These are phyloP conservation scores for Prionailurus viverrinus DNA, from an alignment of 2,113 vertebrate genomes.

Conservation along the genomic window DNA sequence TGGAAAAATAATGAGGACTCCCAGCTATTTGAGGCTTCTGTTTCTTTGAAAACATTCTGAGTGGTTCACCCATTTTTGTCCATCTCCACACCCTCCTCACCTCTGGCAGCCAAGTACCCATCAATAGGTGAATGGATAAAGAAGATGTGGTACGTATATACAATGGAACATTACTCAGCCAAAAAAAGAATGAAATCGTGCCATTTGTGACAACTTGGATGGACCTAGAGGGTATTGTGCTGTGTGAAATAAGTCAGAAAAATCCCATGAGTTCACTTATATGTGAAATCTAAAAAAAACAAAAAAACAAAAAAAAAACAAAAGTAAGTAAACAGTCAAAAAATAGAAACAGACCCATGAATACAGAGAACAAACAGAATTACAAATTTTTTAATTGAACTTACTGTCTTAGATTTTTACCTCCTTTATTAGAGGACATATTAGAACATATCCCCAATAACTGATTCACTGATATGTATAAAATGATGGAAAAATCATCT, in stretches of 20 bases:
- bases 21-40: neutral
- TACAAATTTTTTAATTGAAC: neutral
- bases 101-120: neutral
- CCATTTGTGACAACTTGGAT: neutral
- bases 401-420: neutral
- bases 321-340: neutral
- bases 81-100: neutral
- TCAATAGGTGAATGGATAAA: neutral
- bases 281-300: neutral
- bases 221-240: neutral
- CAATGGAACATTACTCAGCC: neutral
- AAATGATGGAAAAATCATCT: neutral
- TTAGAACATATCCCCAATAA: neutral
- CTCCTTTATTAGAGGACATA: neutral
- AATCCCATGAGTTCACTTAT: neutral
- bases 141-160: neutral
- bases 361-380: neutral
- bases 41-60: conserved; percentile 13
- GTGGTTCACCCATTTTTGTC: neutral
- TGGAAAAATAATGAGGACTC: neutral
- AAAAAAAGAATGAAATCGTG: neutral
- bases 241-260: neutral
- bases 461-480: neutral
- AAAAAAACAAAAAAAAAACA: neutral
- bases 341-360: neutral